phyloP scores from a whole-genome alignment of 1,140 invertebrate genomes.

The Antheraea mylitta region DNA sequence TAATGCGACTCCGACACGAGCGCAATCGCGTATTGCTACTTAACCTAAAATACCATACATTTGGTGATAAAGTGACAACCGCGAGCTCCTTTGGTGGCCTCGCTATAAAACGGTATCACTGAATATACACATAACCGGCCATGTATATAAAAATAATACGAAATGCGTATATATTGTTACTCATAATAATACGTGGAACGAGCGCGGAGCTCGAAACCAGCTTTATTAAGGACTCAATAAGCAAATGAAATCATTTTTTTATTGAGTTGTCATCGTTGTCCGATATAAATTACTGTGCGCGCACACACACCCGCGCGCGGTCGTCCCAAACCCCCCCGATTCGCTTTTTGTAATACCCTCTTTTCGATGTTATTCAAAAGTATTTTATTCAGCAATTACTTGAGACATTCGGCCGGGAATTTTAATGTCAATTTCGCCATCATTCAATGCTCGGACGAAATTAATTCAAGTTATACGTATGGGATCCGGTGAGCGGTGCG shows the following conservation, averaged over 20 bases:
- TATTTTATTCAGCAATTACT: conserved; percentile 78
- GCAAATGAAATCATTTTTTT: conserved; percentile 78
- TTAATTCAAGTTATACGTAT: conserved; percentile 58
- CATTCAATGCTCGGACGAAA: conserved; percentile 67
- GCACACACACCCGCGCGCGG: conserved; percentile 42
- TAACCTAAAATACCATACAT: conserved; percentile 33
- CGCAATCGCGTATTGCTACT: conserved; percentile 35
- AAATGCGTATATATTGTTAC: conserved; percentile 58
- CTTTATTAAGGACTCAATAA: conserved; percentile 77
- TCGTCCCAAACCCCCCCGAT: conserved; percentile 25
- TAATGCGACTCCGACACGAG: conserved; percentile 35
- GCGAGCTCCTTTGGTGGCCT: conserved; percentile 51
- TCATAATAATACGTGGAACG: conserved; percentile 62
- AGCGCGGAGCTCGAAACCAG: conserved; percentile 40
- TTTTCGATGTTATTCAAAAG: conserved; percentile 71
- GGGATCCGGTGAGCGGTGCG: conserved; percentile 27
- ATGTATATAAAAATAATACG: conserved; percentile 50
- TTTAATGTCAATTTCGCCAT: conserved; percentile 76
- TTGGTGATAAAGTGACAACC: conserved; percentile 33
- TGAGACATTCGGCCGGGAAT: conserved; percentile 69
- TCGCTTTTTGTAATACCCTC: conserved; percentile 61
- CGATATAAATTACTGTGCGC: conserved; percentile 69
- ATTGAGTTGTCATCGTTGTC: conserved; percentile 74
- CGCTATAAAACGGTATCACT: conserved; percentile 33
- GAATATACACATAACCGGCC: conserved; percentile 30